Evolutionary conservation across 2,113 vertebrate species (phyloP), one percentile per base, ranked within the genome.

Genomic region (Piaya cayana): DNA sequence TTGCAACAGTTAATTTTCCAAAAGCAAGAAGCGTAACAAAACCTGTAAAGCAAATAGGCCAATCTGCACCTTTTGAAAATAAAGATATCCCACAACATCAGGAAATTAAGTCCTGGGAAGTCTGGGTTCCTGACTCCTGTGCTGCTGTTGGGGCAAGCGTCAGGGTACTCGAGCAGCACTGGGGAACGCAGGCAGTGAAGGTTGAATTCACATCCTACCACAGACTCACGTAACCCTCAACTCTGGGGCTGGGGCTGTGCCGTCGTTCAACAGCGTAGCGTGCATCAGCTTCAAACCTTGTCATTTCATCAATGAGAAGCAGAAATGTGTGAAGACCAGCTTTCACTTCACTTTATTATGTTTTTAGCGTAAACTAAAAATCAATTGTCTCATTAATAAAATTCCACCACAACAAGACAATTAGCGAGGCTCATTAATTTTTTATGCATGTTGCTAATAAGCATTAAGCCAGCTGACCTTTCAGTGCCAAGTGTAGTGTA

Each of bases 391-490:
- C 42, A 1, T 91, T 97, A 96, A 89, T 90, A 82, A 95, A 96
- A 97, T 88, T 94, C 82, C 70, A 53, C 77, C 90, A 80, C 86
- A 93, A 97, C 91, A 93, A 96, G 92, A 95, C 95, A 96, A 95
- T 97, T 95, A 97, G 93, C 42, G 63, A 93, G 86, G 82, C 91
- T 94, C 96, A 88, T 97, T 97, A 94, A 95, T 96, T 92, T 83
- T 89, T 92, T 47, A 96, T 86, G 92, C 85, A 14, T 70, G 30
- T 81, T 90, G 71, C 86, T 85, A 72, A 93, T 63, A 88, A 50
- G 81, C 86, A 55, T 2, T 49, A 70, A 92, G 85, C 37, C 42
- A 81, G 50, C 50, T 96, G 96, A 96, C 94, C 93, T 96, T 90
- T 82, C 76, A 15, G 82, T 20, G 80, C 6, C 45, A 64, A 72